phyloP scores from a whole-genome alignment of 2,888 invertebrate species.

The Caenorhabditis japonica region DNA sequence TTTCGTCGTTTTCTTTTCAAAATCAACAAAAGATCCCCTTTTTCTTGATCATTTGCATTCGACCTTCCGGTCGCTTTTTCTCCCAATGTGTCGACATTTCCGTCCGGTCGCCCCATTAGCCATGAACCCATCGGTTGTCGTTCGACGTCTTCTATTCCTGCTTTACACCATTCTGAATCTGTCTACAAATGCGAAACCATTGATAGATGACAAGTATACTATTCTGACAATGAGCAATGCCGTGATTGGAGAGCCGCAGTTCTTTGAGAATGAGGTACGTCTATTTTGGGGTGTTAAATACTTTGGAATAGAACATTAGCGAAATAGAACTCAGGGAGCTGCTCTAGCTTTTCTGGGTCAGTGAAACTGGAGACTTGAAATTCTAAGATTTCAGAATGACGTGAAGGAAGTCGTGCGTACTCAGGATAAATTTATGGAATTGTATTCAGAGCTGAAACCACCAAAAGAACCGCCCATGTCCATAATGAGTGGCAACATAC shows the following conservation, averaged over 20 bases:
- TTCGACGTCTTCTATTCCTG: slow-evolving; percentile 8
- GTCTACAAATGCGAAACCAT: neutral
- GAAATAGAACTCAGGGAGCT: neutral
- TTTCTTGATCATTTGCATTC: slow-evolving; percentile 49
- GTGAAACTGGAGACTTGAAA: neutral
- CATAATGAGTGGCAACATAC: slow-evolving; percentile 38
- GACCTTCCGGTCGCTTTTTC: slow-evolving; percentile 29
- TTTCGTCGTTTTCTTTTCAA: too few relatives aligned
- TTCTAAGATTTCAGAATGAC: slow-evolving; percentile 1
- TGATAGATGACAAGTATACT: slow-evolving; percentile 19
- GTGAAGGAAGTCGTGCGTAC: slow-evolving; percentile 16
- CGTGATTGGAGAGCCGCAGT: too few relatives aligned
- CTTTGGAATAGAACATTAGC: too few relatives aligned
- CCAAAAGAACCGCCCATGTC: slow-evolving; percentile 25
- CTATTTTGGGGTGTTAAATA: too few relatives aligned
- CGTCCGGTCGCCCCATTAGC: slow-evolving; percentile 27
- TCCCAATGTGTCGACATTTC: slow-evolving; percentile 3
- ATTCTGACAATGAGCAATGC: slow-evolving; percentile 1
- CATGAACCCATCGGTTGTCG: slow-evolving; percentile 30
- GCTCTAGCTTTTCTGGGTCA: neutral
- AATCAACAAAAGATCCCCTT: too few relatives aligned
- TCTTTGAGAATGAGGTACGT: too few relatives aligned
- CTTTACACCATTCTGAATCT: slow-evolving; percentile 2
- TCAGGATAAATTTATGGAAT: slow-evolving; percentile 21
- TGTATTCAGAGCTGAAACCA: slow-evolving; percentile 25